Conservation (phyloP, 2,888 invertebrate species). For the Pseudococcus longispinus region DNA sequence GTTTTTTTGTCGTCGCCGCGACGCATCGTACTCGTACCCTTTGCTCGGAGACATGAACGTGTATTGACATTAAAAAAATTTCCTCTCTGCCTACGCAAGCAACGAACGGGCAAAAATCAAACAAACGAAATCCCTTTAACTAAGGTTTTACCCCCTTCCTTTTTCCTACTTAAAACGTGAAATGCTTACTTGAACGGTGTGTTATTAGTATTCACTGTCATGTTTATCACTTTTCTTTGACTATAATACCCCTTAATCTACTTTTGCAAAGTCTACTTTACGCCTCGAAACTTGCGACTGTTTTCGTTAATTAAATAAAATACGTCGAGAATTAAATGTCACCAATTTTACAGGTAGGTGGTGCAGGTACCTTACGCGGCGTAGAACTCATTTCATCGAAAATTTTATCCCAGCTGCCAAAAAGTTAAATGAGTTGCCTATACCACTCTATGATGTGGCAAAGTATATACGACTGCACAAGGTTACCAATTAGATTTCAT, state of each 20-base stretch:
- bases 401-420: not conserved
- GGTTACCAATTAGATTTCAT: not conserved
- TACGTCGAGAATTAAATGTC: conserved; percentile 21
- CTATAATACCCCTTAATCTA: not conserved
- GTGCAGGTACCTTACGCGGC: not conserved
- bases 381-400: not conserved
- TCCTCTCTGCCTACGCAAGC: not conserved
- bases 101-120: not conserved
- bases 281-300: not conserved
- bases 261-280: conserved; percentile 9
- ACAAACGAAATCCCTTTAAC: conserved; percentile 28
- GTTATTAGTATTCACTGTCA: conserved; percentile 26
- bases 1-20: not conserved
- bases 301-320: conserved; percentile 34
- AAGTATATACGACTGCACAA: not conserved
- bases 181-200: conserved; percentile 15
- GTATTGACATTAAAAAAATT: conserved; percentile 14
- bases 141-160: not conserved
- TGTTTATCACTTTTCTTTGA: conserved; percentile 23
- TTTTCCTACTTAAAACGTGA: conserved; percentile 10
- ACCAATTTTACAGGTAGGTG: not conserved
- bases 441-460: not conserved
- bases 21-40: not conserved
- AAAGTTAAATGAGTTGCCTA: not conserved
- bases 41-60: not conserved